Evolutionary conservation across 2,888 invertebrate genomes (phyloP), one percentile per base, ranked within the genome.

Genomic region (Hololepta plana): DNA sequence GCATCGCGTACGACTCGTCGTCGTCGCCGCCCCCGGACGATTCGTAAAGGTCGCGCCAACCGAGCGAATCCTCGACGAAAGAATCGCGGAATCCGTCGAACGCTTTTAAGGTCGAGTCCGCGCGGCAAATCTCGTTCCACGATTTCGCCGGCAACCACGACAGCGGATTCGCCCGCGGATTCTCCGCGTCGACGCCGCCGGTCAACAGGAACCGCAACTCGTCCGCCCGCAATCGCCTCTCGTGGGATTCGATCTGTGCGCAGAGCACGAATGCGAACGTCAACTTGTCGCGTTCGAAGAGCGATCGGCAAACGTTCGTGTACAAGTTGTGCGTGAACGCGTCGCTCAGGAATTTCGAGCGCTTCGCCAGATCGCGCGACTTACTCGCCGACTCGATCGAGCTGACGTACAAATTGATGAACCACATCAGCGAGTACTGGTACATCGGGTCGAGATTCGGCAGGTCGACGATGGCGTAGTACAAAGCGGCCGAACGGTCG

Each of bases 401-500:
- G 34, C 64, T 59, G 4, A 75, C 56, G 44, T 79, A 85, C 15
- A 85, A 60, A 53, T 75, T 74, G 35, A 84, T 79, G 51, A 84
- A 85, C 85, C 85, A 87, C 7, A 64, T 64, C 22, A 85, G 57
- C 1, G 84, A 84, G 51, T 79, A 85, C 49, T 84, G 82, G 52
- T 85, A 85, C 82, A 84, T 82, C 4, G 80, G 79, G 53, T 84
- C 80, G 15, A 85, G 72, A 44, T 74, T 77, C 5, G 81, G 76
- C 36, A 85, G 55, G 55, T 82, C 79, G 2, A 77, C 75, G 12
- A 84, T 70, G 37, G 80, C 80, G 46, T 82, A 82, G 50, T 81
- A 84, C 21, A 84, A 55, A 20, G 74, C 67, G 6, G 82, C 72
- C 8, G 80, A 76, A 55, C 81, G 77, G 30, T 70, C 70, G 5